A percentile compares a stretch with the other conserved stretches of the same genome.
Evolutionary conservation across 2,797 vertebrate genomes (phyloP).

Genomic region (Mastacembelus armatus): DNA sequence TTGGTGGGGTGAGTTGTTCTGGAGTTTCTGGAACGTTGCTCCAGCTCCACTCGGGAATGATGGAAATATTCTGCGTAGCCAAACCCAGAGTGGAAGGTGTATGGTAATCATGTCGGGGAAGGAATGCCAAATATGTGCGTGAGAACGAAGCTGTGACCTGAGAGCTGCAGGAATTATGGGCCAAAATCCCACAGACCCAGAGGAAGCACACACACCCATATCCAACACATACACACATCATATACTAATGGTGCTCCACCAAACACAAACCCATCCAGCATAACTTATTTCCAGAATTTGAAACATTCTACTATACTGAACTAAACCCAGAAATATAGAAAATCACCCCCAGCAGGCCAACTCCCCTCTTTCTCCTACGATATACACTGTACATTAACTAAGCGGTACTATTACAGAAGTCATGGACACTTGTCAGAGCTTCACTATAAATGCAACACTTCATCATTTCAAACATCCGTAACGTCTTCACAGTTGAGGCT

Average conservation of each 20-base stretch:
- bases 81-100: constrained; percentile 88
- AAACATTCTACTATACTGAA: constrained; percentile 67
- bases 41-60: constrained; percentile 80
- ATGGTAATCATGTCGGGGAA: constrained; percentile 86
- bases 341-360: constrained; percentile 50
- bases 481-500: constrained; percentile 43
- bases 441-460: constrained; percentile 26
- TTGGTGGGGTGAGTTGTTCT: constrained; percentile 66
- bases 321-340: constrained; percentile 59
- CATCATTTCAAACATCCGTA: constrained; percentile 45
- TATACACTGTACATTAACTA: constrained; percentile 49
- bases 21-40: constrained; percentile 80
- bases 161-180: constrained; percentile 88
- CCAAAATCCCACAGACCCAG: constrained; percentile 88
- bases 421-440: constrained; percentile 7
- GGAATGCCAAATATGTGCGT: constrained; percentile 88
- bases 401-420: constrained; percentile 26
- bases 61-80: constrained; percentile 85
- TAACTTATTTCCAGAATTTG: constrained; percentile 73
- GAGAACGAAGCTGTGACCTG: constrained; percentile 87
- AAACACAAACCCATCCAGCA: constrained; percentile 74
- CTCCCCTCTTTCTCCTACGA: constrained; percentile 42
- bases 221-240: constrained; percentile 80
- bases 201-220: constrained; percentile 87
- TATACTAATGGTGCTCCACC: constrained; percentile 80